These are phyloP conservation scores for Rhipidura dahli DNA, from an alignment of 2,113 vertebrate genomes.

Conservation along the genomic window DNA sequence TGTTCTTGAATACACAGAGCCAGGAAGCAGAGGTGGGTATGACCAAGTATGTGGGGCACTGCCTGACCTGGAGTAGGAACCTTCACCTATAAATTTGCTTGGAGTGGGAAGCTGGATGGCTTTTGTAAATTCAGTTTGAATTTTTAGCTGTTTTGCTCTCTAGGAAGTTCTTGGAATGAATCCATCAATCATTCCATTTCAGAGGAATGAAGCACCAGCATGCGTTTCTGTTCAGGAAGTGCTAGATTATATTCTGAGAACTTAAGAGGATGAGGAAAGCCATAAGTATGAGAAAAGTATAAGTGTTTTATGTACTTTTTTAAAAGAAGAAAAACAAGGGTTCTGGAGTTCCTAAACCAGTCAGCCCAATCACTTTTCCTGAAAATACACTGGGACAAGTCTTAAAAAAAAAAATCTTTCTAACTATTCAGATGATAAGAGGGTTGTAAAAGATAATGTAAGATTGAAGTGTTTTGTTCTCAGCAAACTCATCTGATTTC, in stretches of 20 bases:
- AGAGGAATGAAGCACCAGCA: not conserved
- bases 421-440: not conserved
- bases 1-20: not conserved
- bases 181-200: not conserved
- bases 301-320: not conserved
- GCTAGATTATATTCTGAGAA: not conserved
- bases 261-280: not conserved
- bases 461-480: not conserved
- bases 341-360: not conserved
- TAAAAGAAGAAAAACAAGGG: not conserved
- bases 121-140: not conserved
- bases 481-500: not conserved
- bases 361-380: not conserved
- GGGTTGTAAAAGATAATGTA: not conserved
- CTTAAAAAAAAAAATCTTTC: not conserved
- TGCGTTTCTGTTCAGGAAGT: not conserved
- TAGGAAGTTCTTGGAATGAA: not conserved
- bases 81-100: not conserved
- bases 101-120: not conserved
- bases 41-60: not conserved
- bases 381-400: not conserved
- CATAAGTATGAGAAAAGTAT: not conserved
- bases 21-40: rapidly evolving
- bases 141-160: not conserved
- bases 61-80: not conserved